A percentile compares a stretch with the other conserved stretches of the same genome.
These are phyloP conservation scores for Phrynocephalus guinanensis DNA, from an alignment of 2,797 vertebrate species.

Conservation along the genomic window DNA sequence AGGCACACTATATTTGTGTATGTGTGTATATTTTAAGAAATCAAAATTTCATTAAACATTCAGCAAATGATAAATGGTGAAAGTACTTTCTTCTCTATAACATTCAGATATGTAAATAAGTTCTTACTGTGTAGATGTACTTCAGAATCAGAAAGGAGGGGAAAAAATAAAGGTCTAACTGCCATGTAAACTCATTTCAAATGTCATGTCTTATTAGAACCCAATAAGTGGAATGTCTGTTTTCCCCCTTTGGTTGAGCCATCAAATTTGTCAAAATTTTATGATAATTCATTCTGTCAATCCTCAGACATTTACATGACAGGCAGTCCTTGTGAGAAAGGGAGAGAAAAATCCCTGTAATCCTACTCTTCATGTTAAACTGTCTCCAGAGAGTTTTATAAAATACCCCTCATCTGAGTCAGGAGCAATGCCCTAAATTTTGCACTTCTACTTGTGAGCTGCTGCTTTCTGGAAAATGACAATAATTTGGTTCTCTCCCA, in stretches of 20 bases:
- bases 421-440: conserved; percentile 83
- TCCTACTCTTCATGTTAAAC: conserved; percentile 89
- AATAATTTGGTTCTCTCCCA: conserved; percentile 85
- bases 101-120: conserved; percentile 51
- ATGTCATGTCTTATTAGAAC: conserved; percentile 91
- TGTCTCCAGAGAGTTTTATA: conserved; percentile 88
- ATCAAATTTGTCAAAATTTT: conserved; percentile 96
- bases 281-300: conserved; percentile 95
- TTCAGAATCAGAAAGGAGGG: conserved; percentile 75
- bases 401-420: conserved; percentile 84
- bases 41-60: conserved; percentile 48
- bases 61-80: conserved; percentile 44
- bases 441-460: conserved; percentile 76
- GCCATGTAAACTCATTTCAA: conserved; percentile 91
- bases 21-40: neutral
- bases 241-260: conserved; percentile 81
- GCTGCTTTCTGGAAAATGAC: conserved; percentile 79
- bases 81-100: conserved; percentile 51
- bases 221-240: conserved; percentile 83
- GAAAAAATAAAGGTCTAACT: conserved; percentile 83
- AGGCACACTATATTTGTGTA: neutral
- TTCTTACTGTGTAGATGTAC: conserved; percentile 68
- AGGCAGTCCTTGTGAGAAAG: conserved; percentile 62
- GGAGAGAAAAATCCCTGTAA: conserved; percentile 80
- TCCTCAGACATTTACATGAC: conserved; percentile 93